phyloP scores from a whole-genome alignment of 1,140 invertebrate species.

The Drosophila chauvacae region DNA sequence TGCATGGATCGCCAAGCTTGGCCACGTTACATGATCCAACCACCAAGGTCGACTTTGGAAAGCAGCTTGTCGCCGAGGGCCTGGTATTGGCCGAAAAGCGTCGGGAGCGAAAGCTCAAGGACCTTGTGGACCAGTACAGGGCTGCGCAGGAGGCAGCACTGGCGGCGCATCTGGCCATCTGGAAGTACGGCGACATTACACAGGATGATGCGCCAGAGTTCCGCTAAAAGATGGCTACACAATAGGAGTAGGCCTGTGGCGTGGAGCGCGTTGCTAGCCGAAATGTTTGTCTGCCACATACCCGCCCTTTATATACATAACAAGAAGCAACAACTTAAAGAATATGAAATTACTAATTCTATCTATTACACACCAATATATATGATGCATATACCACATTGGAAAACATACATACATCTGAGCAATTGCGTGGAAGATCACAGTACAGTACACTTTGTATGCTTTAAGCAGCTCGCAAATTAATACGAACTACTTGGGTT shows the following conservation, averaged over 20 bases:
- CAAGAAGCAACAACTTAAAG: slow-evolving; percentile 74
- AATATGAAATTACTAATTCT: slow-evolving; percentile 83
- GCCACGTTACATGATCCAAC: slow-evolving; percentile 90
- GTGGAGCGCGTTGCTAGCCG: slow-evolving; percentile 66
- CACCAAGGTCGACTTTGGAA: slow-evolving; percentile 92
- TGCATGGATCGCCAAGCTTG: slow-evolving; percentile 86
- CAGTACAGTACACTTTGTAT: slow-evolving; percentile 53
- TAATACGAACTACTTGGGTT: slow-evolving; percentile 40
- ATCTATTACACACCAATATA: slow-evolving; percentile 71
- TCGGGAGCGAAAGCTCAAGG: slow-evolving; percentile 92
- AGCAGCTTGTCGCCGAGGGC: slow-evolving; percentile 94
- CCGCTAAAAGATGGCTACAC: slow-evolving; percentile 66
- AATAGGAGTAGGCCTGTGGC: slow-evolving; percentile 68
- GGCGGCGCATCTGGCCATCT: slow-evolving; percentile 93
- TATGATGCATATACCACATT: slow-evolving; percentile 70
- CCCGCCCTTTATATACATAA: slow-evolving; percentile 84
- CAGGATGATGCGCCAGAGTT: slow-evolving; percentile 91
- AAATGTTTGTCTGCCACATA: slow-evolving; percentile 85
- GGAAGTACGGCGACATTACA: slow-evolving; percentile 98
- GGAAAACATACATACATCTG: slow-evolving; percentile 58
- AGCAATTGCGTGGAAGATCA: slow-evolving; percentile 51
- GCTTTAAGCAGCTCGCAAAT: slow-evolving; percentile 66
- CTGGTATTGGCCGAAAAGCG: slow-evolving; percentile 92
- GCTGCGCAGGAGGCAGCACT: slow-evolving; percentile 94
- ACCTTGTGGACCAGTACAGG: slow-evolving; percentile 93